Evolutionary conservation across 2,113 vertebrate genomes (phyloP).

Genomic region (Mandrillus leucophaeus): DNA sequence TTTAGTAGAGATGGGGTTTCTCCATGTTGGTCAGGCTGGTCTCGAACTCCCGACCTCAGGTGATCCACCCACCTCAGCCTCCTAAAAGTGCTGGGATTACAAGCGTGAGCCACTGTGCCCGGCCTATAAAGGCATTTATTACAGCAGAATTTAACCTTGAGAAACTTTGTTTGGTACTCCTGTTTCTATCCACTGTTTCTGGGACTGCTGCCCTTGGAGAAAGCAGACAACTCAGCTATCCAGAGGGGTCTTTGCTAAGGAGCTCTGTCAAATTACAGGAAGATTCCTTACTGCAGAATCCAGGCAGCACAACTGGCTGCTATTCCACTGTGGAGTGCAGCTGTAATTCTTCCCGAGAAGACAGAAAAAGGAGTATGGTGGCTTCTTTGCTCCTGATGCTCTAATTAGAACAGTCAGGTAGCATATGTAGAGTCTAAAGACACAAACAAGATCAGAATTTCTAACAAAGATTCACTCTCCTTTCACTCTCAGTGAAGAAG

Average conservation of each 20-base stretch:
- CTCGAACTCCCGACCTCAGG: too few relatives aligned
- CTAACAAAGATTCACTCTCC: neutral
- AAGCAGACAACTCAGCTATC: neutral
- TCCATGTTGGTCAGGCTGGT: too few relatives aligned
- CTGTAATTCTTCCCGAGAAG: conserved; percentile 14
- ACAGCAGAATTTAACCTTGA: neutral
- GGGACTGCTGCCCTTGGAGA: neutral
- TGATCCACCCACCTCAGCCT: too few relatives aligned
- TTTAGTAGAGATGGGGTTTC: too few relatives aligned
- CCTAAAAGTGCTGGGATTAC: too few relatives aligned
- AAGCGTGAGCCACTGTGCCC: too few relatives aligned
- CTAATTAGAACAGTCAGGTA: conserved; percentile 54
- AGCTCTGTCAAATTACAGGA: conserved; percentile 26
- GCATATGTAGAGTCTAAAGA: neutral
- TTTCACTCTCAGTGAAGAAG: neutral
- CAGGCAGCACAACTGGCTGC: neutral
- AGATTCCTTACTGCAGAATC: neutral
- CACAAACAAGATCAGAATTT: neutral
- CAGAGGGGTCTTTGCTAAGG: neutral
- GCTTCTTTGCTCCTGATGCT: conserved; percentile 54
- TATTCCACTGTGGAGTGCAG: conserved; percentile 1
- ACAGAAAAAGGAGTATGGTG: neutral
- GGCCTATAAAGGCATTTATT: neutral
- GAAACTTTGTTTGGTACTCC: neutral
- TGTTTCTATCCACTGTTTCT: neutral